Evolutionary conservation across 2,888 invertebrate genomes (phyloP).

Genomic region (Drosophila emarginata): DNA sequence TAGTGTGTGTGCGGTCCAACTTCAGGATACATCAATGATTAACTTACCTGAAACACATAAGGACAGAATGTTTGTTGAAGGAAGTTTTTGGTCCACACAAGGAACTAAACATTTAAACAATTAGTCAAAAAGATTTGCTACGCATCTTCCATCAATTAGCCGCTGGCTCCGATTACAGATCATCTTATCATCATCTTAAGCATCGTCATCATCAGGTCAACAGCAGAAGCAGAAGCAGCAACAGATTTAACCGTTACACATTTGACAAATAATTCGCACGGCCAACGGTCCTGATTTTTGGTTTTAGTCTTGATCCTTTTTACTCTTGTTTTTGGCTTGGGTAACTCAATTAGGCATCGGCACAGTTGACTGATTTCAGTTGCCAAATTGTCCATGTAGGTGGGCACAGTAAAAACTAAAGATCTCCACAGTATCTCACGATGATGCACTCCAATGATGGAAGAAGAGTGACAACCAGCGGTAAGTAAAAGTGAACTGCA

Average conservation of each 20-base stretch:
- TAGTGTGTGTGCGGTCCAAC: conserved; percentile 56
- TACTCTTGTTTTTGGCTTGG: conserved; percentile 39
- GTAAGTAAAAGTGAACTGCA: conserved; percentile 75
- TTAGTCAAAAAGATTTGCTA: conserved; percentile 66
- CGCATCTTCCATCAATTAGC: conserved; percentile 53
- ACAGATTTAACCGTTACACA: conserved; percentile 67
- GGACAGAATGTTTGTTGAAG: conserved; percentile 57
- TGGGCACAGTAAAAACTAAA: conserved; percentile 53
- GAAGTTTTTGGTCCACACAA: conserved; percentile 50
- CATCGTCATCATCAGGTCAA: background rate
- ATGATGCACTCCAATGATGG: conserved; percentile 49
- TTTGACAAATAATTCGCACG: conserved; percentile 76
- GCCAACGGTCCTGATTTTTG: conserved; percentile 44
- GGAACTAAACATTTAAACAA: conserved; percentile 53
- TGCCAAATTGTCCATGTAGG: conserved; percentile 61
- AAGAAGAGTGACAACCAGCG: conserved; percentile 21
- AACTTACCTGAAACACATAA: conserved; percentile 36
- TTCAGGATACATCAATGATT: conserved; percentile 28
- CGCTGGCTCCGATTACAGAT: conserved; percentile 59
- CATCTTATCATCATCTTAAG: conserved; percentile 5
- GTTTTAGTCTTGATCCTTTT: background rate
- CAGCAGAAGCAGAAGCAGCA: conserved; percentile 35
- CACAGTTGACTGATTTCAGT: conserved; percentile 68
- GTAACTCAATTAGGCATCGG: conserved; percentile 72
- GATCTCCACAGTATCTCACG: conserved; percentile 64